phyloP scores from a whole-genome alignment of 2,113 vertebrate genomes.

The Semnornis frantzii region DNA sequence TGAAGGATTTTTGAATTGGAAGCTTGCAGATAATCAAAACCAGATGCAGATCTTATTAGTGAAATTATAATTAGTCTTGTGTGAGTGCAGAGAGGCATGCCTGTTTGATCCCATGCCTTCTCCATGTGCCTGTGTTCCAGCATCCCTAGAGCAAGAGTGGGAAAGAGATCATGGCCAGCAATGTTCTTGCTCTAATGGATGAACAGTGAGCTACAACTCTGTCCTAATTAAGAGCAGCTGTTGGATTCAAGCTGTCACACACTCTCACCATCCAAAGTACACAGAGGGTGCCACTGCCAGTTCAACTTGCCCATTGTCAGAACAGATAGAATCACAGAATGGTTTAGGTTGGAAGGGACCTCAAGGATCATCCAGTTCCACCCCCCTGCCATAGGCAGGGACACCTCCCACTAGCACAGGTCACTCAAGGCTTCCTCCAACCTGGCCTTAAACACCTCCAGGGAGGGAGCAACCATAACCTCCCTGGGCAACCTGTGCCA shows the following conservation, averaged over 20 bases:
- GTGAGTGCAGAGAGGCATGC: background rate
- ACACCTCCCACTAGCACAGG: no score
- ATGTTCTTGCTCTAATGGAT: background rate
- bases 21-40: background rate
- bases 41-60: background rate
- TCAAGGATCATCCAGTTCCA: no score
- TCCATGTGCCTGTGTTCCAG: background rate
- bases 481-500: no score
- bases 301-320: background rate
- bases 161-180: background rate
- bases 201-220: background rate
- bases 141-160: background rate
- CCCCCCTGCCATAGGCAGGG: no score
- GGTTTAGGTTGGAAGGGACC: no score
- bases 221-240: background rate
- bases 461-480: no score
- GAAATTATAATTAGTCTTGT: background rate
- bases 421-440: no score
- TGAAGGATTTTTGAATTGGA: background rate
- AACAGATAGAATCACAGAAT: background rate
- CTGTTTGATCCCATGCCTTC: background rate
- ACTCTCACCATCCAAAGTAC: background rate
- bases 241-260: background rate
- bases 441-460: no score
- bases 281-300: background rate